Evolutionary conservation across 2,797 vertebrate species (phyloP).

Genomic region (Eleutherodactylus coqui): DNA sequence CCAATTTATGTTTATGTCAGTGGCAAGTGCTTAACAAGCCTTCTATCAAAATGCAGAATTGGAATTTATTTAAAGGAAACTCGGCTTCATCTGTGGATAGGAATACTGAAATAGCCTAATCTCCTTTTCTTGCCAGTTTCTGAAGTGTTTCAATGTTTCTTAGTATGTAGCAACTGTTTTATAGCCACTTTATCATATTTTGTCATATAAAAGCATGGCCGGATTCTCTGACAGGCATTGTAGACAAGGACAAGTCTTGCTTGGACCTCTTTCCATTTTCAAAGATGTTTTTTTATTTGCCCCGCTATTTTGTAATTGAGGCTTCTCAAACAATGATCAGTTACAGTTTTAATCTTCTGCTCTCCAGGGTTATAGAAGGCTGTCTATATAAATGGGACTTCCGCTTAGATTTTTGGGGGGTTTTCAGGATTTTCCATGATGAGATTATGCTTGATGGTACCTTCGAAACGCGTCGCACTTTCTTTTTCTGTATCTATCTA

Average conservation of each 20-base stretch:
- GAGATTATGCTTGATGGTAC: too few relatives aligned
- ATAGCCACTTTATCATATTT: neutral
- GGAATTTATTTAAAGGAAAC: slow-evolving; percentile 29
- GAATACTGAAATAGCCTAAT: neutral
- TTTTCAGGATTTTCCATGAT: too few relatives aligned
- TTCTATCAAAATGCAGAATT: slow-evolving; percentile 35
- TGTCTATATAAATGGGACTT: too few relatives aligned
- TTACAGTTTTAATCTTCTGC: neutral
- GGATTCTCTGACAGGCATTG: too few relatives aligned
- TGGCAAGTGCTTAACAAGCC: slow-evolving; percentile 42
- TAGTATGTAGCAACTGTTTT: neutral
- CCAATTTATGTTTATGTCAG: slow-evolving; percentile 52
- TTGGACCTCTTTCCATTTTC: neutral
- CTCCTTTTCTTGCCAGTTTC: neutral
- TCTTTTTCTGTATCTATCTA: too few relatives aligned
- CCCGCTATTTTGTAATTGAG: neutral
- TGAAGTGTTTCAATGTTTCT: neutral
- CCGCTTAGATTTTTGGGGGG: too few relatives aligned
- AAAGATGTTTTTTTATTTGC: neutral
- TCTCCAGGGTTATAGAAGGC: too few relatives aligned
- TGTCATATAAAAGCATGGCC: neutral
- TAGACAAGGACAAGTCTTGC: too few relatives aligned
- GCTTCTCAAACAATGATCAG: neutral
- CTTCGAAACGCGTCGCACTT: too few relatives aligned
- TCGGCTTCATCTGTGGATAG: neutral